A percentile compares a stretch with the other conserved stretches of the same genome.
These are phyloP conservation scores for Venustaconcha ellipsiformis DNA, from an alignment of 1,140 invertebrate genomes.

Conservation along the genomic window DNA sequence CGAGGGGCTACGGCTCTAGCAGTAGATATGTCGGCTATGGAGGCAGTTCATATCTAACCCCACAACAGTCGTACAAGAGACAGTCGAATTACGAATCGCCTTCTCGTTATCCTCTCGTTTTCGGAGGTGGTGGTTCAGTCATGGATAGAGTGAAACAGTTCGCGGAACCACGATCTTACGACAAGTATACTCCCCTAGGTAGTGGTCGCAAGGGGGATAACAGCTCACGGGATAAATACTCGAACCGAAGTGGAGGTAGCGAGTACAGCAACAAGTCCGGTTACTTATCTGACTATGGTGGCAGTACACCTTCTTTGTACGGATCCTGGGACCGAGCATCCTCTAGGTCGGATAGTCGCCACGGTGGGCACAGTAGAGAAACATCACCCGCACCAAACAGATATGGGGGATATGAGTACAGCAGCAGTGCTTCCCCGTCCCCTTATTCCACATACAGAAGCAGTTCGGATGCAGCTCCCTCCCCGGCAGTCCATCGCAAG, in stretches of 20 bases:
- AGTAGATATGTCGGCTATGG: slow-evolving; percentile 35
- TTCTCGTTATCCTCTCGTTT: slow-evolving; percentile 30
- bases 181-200: slow-evolving; percentile 34
- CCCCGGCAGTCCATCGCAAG: slow-evolving; percentile 38
- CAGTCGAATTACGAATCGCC: slow-evolving; percentile 42
- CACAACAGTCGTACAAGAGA: slow-evolving; percentile 31
- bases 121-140: slow-evolving; percentile 27
- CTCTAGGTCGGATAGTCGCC: slow-evolving; percentile 52
- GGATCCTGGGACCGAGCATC: slow-evolving; percentile 57
- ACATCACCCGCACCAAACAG: slow-evolving; percentile 56
- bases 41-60: slow-evolving; percentile 42
- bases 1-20: slow-evolving; percentile 21
- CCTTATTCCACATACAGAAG: slow-evolving; percentile 54
- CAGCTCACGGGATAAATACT: slow-evolving; percentile 47
- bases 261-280: slow-evolving; percentile 57
- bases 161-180: slow-evolving; percentile 15
- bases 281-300: slow-evolving; percentile 64
- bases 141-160: slow-evolving; percentile 26
- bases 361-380: slow-evolving; percentile 57
- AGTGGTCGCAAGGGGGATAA: slow-evolving; percentile 31
- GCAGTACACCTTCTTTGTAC: slow-evolving; percentile 54
- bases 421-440: slow-evolving; percentile 58
- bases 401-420: slow-evolving; percentile 57
- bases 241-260: slow-evolving; percentile 45
- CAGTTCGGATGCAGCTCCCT: slow-evolving; percentile 50